A percentile compares a stretch with the other conserved stretches of the same genome.
phyloP scores from a whole-genome alignment of 2,888 invertebrate genomes.

The Conchocele bisecta region DNA sequence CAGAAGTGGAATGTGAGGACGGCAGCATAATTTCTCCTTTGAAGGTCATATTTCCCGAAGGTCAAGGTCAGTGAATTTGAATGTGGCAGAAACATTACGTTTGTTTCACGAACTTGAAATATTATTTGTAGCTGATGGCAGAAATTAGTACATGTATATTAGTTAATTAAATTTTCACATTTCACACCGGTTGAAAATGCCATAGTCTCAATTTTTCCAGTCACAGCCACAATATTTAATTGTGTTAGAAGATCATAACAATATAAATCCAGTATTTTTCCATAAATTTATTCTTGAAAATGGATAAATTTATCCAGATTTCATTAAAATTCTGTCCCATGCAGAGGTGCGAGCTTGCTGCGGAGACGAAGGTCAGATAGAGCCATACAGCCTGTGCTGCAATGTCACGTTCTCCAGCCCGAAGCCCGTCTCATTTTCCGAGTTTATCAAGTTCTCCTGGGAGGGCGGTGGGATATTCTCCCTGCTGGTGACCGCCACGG shows the following conservation, averaged over 20 bases:
- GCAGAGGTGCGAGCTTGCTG: constrained; percentile 73
- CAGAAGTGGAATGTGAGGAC: constrained; percentile 80
- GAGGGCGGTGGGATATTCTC: constrained; percentile 72
- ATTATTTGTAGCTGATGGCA: no score
- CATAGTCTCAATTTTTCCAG: neutral
- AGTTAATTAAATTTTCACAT: no score
- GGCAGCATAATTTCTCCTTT: constrained; percentile 76
- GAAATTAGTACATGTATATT: no score
- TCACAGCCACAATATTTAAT: no score
- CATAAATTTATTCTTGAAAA: neutral
- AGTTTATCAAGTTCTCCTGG: constrained; percentile 76
- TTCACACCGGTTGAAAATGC: no score
- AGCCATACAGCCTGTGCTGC: constrained; percentile 72
- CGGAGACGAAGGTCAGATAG: constrained; percentile 73
- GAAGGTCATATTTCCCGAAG: constrained; percentile 75
- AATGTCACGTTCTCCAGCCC: constrained; percentile 76
- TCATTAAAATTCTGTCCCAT: constrained; percentile 7
- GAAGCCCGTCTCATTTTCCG: constrained; percentile 78
- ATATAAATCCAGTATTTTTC: neutral
- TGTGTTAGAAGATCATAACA: neutral
- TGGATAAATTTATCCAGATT: neutral
- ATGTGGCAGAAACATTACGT: no score
- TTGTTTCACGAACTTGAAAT: no score
- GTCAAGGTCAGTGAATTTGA: constrained; percentile 75
- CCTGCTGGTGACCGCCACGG: constrained; percentile 79